phyloP scores from a whole-genome alignment of 92 coral and sea anemone species.

The Bergia puertoricense region DNA sequence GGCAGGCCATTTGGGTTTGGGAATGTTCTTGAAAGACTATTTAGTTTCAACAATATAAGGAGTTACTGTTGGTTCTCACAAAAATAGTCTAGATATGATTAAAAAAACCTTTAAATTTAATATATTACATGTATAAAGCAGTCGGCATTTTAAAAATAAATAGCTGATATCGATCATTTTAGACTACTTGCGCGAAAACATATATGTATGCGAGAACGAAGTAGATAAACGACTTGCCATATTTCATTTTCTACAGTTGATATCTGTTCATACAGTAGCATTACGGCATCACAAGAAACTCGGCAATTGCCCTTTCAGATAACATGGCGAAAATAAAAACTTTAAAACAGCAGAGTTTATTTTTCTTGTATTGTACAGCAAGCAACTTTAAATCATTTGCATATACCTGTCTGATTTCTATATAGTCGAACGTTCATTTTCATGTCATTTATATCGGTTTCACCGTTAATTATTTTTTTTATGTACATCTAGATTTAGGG shows the following conservation, averaged over 20 bases:
- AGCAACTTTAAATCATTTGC: neutral
- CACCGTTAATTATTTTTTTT: no score
- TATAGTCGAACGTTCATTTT: neutral
- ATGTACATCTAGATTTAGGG: neutral
- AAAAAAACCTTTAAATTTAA: neutral
- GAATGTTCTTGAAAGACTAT: neutral
- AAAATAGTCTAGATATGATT: neutral
- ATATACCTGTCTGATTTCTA: neutral
- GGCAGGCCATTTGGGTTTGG: neutral
- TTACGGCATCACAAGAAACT: neutral
- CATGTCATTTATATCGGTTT: neutral
- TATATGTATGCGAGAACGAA: neutral
- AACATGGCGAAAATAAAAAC: neutral
- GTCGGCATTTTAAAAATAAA: neutral
- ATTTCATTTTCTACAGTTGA: neutral
- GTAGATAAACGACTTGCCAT: neutral
- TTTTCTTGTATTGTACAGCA: no score
- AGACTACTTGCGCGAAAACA: neutral
- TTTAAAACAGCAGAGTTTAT: no score
- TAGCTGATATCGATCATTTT: neutral
- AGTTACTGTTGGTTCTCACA: no score
- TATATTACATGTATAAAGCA: no score
- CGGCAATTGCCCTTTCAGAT: neutral
- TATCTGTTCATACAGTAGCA: neutral
- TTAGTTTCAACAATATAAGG: neutral